Base-by-base conservation (phyloP, 2,888 invertebrate genomes). In the Drosophila leonis region DNA sequence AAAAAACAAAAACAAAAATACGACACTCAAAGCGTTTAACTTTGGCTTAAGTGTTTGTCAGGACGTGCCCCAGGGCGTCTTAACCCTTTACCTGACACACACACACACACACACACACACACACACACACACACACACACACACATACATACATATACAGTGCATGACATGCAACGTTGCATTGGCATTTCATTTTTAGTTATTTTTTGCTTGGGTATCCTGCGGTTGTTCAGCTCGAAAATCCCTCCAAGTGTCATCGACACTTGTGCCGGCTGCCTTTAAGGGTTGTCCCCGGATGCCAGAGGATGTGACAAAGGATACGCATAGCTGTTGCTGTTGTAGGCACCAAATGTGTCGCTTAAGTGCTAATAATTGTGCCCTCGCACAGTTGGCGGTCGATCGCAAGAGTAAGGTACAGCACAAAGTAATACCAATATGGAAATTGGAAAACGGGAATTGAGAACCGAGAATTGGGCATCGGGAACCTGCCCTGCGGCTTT, bases 181-280 rank as follows among this genome's bases (percentile, higher is more conserved):
- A 48, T 52, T 46, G 57, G 35, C 64, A 76, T 72, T 49, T 29
- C n/a, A n/a, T n/a, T n/a, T n/a, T n/a, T n/a, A n/a, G n/a, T 10
- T 10, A 4, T 29, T 44, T 46, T 74, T 80, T 71, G 18, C 78
- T 77, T 73, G 70, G 67, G 64, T 31, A 57, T 61, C 56, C 75
- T 82, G 78, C 73, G 85, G 75, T 80, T 71, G 74, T 37, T 61
- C 77, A 41, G 65, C 71, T 68, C 54, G 51, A 72, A 79, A 82
- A 78, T 84, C 84, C 84, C 80, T 87, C 82, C 77, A 89, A 90
- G 90, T 90, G 88, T 89, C 89, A 90, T 84, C 87, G 82, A 89
- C 90, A 90, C 89, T 88, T 90, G 88, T 83, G 75, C 80, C 77
- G 62, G 73, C 72, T 70, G 69, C 76, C 65, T n/a, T 71, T 78